Percentiles rank a stretch among this genome's conserved stretches.
Evolutionary conservation across 2,797 vertebrate species (phyloP).

Genomic region (Acomys russatus): DNA sequence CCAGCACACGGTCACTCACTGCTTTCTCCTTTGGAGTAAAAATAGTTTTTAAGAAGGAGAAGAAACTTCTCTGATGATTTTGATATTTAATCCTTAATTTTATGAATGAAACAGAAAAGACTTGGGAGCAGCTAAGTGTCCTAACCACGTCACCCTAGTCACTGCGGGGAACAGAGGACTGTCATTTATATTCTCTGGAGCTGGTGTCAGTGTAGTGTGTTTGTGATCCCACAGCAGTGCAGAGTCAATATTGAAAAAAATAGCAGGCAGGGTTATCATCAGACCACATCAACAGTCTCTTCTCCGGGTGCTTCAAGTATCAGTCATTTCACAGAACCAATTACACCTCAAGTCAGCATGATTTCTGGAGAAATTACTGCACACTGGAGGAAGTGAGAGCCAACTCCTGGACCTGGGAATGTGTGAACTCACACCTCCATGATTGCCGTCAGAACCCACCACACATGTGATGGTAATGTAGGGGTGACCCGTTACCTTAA

Average conservation of each 20-base stretch:
- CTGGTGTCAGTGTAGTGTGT: background rate
- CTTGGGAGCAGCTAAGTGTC: background rate
- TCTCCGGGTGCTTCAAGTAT: constrained; percentile 32
- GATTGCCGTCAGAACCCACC: background rate
- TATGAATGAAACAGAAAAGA: constrained; percentile 21
- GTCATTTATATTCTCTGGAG: constrained; percentile 2
- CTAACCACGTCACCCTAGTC: background rate
- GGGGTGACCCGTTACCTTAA: constrained; percentile 18
- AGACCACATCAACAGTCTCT: background rate
- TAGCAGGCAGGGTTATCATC: background rate
- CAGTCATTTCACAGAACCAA: constrained; percentile 57
- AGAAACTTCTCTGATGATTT: background rate
- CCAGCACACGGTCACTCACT: background rate
- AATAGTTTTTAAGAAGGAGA: background rate
- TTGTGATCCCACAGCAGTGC: background rate
- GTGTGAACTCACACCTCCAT: background rate
- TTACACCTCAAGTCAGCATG: constrained; percentile 34
- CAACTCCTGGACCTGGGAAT: background rate
- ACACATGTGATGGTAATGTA: background rate
- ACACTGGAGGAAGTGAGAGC: background rate
- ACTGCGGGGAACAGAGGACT: background rate
- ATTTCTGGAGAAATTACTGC: constrained; percentile 9
- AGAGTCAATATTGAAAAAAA: background rate
- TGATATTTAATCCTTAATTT: constrained; percentile 14
- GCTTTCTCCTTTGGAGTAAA: constrained; percentile 4